Percentiles rank a stretch among this genome's conserved stretches.
These are phyloP conservation scores for Leptopilina myrica DNA, from an alignment of 2,888 invertebrate genomes.

Conservation along the genomic window DNA sequence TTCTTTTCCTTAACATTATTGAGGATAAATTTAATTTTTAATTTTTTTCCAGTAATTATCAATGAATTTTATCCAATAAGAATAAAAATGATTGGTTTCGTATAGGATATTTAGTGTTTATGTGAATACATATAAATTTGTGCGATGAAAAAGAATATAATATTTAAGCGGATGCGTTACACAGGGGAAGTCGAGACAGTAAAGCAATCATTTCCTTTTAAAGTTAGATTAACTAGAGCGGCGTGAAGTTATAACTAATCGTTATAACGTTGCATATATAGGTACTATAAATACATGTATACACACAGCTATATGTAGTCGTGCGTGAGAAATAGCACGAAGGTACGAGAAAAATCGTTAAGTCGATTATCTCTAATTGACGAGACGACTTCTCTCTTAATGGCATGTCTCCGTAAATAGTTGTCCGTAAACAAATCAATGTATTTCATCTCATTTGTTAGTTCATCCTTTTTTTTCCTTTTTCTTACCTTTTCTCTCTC, in stretches of 20 bases:
- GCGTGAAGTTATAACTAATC: constrained; percentile 31
- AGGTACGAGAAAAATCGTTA: constrained; percentile 25
- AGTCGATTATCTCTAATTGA: constrained; percentile 33
- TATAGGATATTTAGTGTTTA: too few species aligned
- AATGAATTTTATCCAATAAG: too few species aligned
- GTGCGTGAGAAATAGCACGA: constrained; percentile 25
- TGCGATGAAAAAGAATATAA: background rate
- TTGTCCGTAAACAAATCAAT: constrained; percentile 17
- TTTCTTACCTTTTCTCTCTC: too few species aligned
- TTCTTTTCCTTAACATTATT: too few species aligned
- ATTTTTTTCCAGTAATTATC: too few species aligned
- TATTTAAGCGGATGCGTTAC: constrained; percentile 2
- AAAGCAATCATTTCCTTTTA: constrained; percentile 16
- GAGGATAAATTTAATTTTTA: too few species aligned
- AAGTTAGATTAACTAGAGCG: background rate
- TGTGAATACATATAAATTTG: background rate
- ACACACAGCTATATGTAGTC: background rate
- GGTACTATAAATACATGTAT: background rate
- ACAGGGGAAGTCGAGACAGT: constrained; percentile 11
- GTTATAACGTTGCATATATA: constrained; percentile 1
- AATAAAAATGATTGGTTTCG: too few species aligned
- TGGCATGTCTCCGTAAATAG: constrained; percentile 21
- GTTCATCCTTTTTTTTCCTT: background rate
- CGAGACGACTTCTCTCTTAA: background rate
- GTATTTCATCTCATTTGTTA: constrained; percentile 4